Conservation (phyloP, 2,797 vertebrate genomes). For the Paedocypris micromegethes region DNA sequence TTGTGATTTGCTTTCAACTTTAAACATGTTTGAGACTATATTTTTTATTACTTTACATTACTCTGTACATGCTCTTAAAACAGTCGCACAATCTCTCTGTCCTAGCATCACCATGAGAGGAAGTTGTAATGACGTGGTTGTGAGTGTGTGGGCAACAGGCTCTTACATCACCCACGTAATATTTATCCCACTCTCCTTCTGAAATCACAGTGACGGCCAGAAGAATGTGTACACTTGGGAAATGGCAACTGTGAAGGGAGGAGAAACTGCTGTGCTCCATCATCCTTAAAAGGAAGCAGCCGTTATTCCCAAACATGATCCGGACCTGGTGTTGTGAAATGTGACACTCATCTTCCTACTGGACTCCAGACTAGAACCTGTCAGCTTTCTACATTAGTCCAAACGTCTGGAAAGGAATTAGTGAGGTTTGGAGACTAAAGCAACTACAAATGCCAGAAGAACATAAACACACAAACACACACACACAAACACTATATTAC, state of each 20-base stretch:
- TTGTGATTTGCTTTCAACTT: too few relatives aligned
- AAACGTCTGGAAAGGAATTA: too few relatives aligned
- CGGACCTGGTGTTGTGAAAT: slow-evolving; percentile 48
- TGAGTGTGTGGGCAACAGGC: slow-evolving; percentile 27
- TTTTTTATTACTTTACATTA: too few relatives aligned
- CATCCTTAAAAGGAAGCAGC: slow-evolving; percentile 55
- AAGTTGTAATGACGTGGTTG: slow-evolving; percentile 46
- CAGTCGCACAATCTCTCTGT: background rate
- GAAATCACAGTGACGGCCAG: slow-evolving; percentile 42
- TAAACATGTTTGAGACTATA: too few relatives aligned
- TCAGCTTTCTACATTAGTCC: too few relatives aligned
- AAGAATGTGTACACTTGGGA: slow-evolving; percentile 48
- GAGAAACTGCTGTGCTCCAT: slow-evolving; percentile 30
- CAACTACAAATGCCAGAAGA: too few relatives aligned
- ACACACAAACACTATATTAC: too few relatives aligned
- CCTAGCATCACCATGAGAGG: slow-evolving; percentile 35
- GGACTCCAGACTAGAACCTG: too few relatives aligned
- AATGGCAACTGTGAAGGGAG: slow-evolving; percentile 39
- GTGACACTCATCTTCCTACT: slow-evolving; percentile 26
- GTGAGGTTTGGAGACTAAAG: too few relatives aligned
- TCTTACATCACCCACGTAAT: slow-evolving; percentile 44
- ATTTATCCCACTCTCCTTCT: slow-evolving; percentile 47
- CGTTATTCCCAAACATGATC: slow-evolving; percentile 39
- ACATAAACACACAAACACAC: too few relatives aligned
- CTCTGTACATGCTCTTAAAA: too few relatives aligned